Conservation (phyloP, 2,888 invertebrate genomes). For the Cabera pusaria region DNA sequence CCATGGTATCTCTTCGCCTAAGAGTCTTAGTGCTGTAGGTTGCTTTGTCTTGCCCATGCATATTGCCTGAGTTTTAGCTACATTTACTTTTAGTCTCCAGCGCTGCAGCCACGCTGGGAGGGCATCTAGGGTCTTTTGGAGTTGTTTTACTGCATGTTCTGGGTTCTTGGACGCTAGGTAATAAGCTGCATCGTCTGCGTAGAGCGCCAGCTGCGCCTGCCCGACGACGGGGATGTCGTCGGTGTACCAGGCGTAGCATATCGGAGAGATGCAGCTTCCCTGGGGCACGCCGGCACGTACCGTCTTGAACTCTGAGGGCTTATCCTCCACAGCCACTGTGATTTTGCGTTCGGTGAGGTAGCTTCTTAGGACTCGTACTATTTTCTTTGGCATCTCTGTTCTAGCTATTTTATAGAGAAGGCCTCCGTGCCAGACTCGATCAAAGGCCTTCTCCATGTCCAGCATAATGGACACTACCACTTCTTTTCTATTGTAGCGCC, state of each 20-base stretch:
- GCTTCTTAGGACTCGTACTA: background rate
- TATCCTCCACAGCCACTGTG: background rate
- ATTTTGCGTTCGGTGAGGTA: background rate
- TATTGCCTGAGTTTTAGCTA: background rate
- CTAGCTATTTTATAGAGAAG: conserved; percentile 13
- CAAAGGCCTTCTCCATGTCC: conserved; percentile 35
- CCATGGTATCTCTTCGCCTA: too few species aligned
- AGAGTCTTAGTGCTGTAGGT: too few species aligned
- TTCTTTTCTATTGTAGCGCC: conserved; percentile 24
- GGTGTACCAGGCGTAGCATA: background rate
- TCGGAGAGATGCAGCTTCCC: background rate
- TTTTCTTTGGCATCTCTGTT: background rate
- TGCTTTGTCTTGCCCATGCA: background rate
- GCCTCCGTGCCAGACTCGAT: conserved; percentile 41
- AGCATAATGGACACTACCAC: conserved; percentile 31
- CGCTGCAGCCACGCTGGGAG: conserved; percentile 5
- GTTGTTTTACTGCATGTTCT: background rate
- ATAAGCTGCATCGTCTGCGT: conserved; percentile 26
- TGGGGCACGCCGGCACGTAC: conserved; percentile 1
- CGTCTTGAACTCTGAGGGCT: background rate
- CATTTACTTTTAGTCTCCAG: too few species aligned
- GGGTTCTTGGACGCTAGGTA: conserved; percentile 1
- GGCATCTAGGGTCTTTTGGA: conserved; percentile 6
- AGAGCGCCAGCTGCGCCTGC: conserved; percentile 23
- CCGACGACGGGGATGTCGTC: conserved; percentile 19